Evolutionary conservation across 2,797 vertebrate genomes (phyloP).

Genomic region (Meda fulgida): DNA sequence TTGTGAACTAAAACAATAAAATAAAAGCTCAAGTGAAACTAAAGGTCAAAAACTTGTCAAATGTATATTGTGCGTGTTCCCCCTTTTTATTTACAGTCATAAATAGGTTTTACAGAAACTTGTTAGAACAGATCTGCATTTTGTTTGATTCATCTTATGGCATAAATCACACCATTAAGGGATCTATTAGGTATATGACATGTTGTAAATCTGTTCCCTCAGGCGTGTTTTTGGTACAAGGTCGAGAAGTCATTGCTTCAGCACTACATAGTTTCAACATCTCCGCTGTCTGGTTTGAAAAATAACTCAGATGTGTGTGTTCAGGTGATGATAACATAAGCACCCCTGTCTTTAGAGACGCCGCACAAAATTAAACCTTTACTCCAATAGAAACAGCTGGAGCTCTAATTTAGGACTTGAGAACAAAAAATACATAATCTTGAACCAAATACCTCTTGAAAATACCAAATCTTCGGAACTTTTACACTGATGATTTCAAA

Average conservation of each 20-base stretch:
- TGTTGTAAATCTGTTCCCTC: constrained; percentile 22
- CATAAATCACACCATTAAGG: constrained; percentile 27
- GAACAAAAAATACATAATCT: background rate
- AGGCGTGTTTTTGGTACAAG: background rate
- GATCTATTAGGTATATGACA: constrained; percentile 1
- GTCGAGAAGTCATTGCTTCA: constrained; percentile 17
- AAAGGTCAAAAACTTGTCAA: background rate
- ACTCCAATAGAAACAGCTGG: constrained; percentile 49
- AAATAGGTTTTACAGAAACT: background rate
- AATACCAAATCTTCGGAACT: constrained; percentile 1
- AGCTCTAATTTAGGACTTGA: background rate
- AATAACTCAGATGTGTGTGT: constrained; percentile 26
- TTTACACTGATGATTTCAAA: background rate
- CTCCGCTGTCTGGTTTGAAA: constrained; percentile 36
- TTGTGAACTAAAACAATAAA: background rate
- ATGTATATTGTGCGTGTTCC: background rate
- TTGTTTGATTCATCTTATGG: background rate
- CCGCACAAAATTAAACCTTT: constrained; percentile 43
- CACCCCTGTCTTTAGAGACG: constrained; percentile 26
- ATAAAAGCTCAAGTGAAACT: background rate
- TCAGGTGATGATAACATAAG: constrained; percentile 32
- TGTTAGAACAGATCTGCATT: background rate
- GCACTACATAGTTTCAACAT: background rate
- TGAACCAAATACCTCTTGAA: background rate
- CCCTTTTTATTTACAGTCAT: background rate